Base-by-base conservation (phyloP, 2,113 vertebrate species). In the Cisticola juncidis region DNA sequence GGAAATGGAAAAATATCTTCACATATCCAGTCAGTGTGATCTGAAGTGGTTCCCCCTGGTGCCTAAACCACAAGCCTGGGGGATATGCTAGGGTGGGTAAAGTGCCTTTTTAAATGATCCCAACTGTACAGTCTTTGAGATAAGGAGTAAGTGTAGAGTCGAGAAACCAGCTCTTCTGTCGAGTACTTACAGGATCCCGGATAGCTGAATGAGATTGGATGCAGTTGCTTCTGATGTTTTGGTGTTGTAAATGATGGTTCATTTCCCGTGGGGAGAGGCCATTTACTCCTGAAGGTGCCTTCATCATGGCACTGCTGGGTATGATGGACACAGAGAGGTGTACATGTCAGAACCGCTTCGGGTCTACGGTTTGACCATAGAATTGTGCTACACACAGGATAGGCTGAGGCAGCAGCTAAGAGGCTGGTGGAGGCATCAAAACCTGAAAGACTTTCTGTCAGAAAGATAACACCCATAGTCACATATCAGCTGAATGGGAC, bases 131-230 rank as follows among this genome's bases (percentile, higher is more conserved):
- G 35, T 33, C 25, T 89, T 84, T 62, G 64, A 78, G 25, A 35
- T 13, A 57, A 72, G 76, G 25, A 66, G 2, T 21, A 82, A 56
- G 2, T 2, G 4, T n/a, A 31, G 12, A 76, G 24, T 51, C 22
- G 53, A 53, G 45, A 88, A 77, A 48, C 13, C 6, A 33, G 0
- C 25, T 53, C 17, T 81, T 25, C 11, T 42, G 47, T 25, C 36
- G 45, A 24, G 14, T 53, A 24, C 7, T 64, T 22, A 35, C 2
- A 38, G 13, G 35, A 72, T 54, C 18, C 31, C 0, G 0, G 23
- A 19, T 2, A 38, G 21, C 28, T 73, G 56, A 20, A 50, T 28
- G 12, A 35, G 26, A 40, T 9, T 42, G 51, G 57, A 40, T 18
- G 38, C 17, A 31, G 20, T 21, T 65, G 10, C 7, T 28, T 48